Evolutionary conservation across 92 coral and sea anemone genomes (phyloP).

Genomic region (Palythoa caribaeorum): DNA sequence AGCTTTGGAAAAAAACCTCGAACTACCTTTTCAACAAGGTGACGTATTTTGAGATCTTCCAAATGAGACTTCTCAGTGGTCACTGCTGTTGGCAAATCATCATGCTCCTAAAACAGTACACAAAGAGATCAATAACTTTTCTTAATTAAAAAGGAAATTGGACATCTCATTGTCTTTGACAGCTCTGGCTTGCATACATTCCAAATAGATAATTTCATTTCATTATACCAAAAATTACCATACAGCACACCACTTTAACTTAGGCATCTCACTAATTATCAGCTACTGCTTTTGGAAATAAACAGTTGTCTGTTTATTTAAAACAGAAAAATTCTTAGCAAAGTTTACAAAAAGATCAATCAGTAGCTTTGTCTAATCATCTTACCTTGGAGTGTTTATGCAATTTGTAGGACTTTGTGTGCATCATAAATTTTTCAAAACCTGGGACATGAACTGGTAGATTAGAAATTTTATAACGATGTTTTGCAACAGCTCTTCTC

Average conservation of each 20-base stretch:
- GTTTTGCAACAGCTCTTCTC: slow-evolving; percentile 73
- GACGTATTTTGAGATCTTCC: background rate
- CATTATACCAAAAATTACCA: too few relatives aligned
- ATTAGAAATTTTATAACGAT: slow-evolving; percentile 57
- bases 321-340: background rate
- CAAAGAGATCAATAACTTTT: background rate
- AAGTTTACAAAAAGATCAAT: background rate
- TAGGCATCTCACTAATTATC: too few relatives aligned
- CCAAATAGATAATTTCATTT: too few relatives aligned
- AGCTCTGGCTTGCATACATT: too few relatives aligned
- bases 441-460: slow-evolving; percentile 80
- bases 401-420: slow-evolving; percentile 52
- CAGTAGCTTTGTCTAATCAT: background rate
- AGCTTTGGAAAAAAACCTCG: background rate
- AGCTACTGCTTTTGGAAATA: too few relatives aligned
- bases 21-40: background rate
- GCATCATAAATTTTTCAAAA: slow-evolving; percentile 80
- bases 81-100: background rate
- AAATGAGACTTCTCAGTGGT: background rate
- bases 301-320: too few relatives aligned
- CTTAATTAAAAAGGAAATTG: too few relatives aligned
- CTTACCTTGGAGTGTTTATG: slow-evolving; percentile 19
- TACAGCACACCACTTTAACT: too few relatives aligned
- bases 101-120: background rate
- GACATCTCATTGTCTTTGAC: too few relatives aligned